Evolutionary conservation across 2,113 vertebrate species (phyloP), one percentile per base, ranked within the genome.

Genomic region (Alligator mississippiensis): DNA sequence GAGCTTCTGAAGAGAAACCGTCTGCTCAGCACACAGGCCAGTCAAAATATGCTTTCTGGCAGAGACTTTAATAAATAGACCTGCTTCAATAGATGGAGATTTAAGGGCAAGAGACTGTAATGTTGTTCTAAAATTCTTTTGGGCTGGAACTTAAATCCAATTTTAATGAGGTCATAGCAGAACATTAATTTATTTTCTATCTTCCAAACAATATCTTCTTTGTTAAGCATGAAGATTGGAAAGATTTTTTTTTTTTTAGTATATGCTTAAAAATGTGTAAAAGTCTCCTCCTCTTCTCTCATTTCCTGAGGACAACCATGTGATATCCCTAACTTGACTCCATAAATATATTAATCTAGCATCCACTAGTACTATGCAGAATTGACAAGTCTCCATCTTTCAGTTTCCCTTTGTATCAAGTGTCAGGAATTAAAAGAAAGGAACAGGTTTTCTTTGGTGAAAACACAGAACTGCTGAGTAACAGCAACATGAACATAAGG

Each of bases 31-130:
- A 96, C 1, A 0, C 87, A 81, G 92, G 93, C 96, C 95, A 96
- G 96, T 96, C 94, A 96, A 96, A 97, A 96, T 96, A 96, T 84
- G 96, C 93, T 95, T 90, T 94, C 96, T 95, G 95, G 96, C 93
- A 92, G 91, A 75, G 82, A 85, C 81, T 82, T 93, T 95, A 94
- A 95, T 91, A 93, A 94, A 90, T 34, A 95, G 95, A 91, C n/a
- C 30, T 47, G 84, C 77, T 93, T 96, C 89, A 91, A 82, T 94
- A 94, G 90, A 88, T 72, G 84, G 94, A 95, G 95, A 94, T 88
- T 96, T 93, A 94, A 94, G 89, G 80, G 93, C 89, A 92, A 83
- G 90, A 89, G 87, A 88, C 90, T 74, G 55, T 87, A 88, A 95
- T 93, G 92, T 95, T 97, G 90, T 93, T 92, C 90, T 93, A 89